Evolutionary conservation across 2,113 vertebrate genomes (phyloP), one percentile per base, ranked within the genome.

Genomic region (Caloenas nicobarica): DNA sequence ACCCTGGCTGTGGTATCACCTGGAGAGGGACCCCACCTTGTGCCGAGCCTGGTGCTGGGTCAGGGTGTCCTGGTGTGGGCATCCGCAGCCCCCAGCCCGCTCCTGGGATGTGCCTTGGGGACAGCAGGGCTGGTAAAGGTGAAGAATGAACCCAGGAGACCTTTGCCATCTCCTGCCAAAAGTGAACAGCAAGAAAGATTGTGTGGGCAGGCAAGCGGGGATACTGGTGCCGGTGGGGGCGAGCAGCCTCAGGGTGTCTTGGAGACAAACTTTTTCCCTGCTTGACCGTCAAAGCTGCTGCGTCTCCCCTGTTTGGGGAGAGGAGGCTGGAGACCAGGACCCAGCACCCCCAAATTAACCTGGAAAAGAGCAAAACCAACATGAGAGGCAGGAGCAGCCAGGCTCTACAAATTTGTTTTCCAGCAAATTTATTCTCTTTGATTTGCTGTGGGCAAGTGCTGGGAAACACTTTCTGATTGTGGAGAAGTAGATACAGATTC

Each of bases 161-260:
- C 29, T 64, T 7, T 46, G 38, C 19, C n/a, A 26, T 22, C n/a
- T n/a, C 50, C 53, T 68, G 38, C 28, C 68, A 53, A 48, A 92
- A 89, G 56, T 3, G 23, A 84, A 5, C 44, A 61, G 19, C 0
- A 0, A 57, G 60, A 44, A 50, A 24, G 28, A 21, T 34, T 19
- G 38, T 26, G 40, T 6, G 16, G 34, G 60, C 44, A 70, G 50
- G 34, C 0, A 4, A 19, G 40, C 1, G 17, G 50, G 12, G 53
- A 83, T 5, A n/a, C 34, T 1, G 2, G 21, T 0, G 4, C 5
- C 2, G 36, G 15, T 4, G 5, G 16, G 0, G 10, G 8, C 1
- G 5, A 82, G 22, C 26, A 53, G 7, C 38, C 36, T 44, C 3
- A 38, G n/a, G 31, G 5, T 25, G 42, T 21, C 51, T 65, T 2